These are phyloP conservation scores for Drosophila histrio DNA, from an alignment of 2,888 invertebrate species.

Conservation along the genomic window DNA sequence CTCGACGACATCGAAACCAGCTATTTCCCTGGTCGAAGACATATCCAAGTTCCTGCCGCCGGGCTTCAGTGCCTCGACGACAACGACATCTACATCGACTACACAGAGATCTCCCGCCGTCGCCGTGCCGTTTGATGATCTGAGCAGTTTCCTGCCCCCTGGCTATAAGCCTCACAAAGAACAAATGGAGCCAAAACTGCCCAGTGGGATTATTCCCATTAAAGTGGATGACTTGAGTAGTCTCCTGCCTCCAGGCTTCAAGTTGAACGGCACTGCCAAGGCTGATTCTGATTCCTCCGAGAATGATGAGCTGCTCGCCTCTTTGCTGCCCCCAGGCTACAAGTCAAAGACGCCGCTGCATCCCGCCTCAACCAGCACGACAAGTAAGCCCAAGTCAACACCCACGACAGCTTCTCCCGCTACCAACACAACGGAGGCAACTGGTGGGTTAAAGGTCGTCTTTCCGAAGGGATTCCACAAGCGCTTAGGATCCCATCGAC, in stretches of 20 bases:
- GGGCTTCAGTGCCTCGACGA: constrained; percentile 83
- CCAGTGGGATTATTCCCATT: constrained; percentile 69
- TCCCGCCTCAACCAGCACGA: constrained; percentile 56
- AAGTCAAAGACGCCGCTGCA: constrained; percentile 81
- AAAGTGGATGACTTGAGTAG: constrained; percentile 86
- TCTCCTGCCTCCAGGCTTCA: constrained; percentile 87
- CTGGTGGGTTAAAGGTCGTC: constrained; percentile 87
- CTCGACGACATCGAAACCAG: constrained; percentile 82
- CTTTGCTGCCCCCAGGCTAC: constrained; percentile 86
- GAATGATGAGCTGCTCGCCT: constrained; percentile 74
- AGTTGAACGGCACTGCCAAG: constrained; percentile 81
- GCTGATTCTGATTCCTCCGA: constrained; percentile 47
- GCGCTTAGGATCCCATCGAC: constrained; percentile 86
- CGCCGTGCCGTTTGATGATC: constrained; percentile 85
- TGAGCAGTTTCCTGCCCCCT: constrained; percentile 88
- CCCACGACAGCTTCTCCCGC: neutral
- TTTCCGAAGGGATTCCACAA: constrained; percentile 88
- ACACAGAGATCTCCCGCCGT: constrained; percentile 58
- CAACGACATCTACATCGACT: constrained; percentile 59
- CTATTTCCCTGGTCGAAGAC: constrained; percentile 85
- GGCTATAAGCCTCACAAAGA: constrained; percentile 86
- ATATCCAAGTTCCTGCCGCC: constrained; percentile 87
- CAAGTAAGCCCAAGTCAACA: constrained; percentile 41
- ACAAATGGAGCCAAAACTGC: constrained; percentile 36
- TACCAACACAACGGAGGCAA: constrained; percentile 43